These are phyloP conservation scores for Nesidiocoris tenuis DNA, from an alignment of 2,888 invertebrate genomes.

Conservation along the genomic window DNA sequence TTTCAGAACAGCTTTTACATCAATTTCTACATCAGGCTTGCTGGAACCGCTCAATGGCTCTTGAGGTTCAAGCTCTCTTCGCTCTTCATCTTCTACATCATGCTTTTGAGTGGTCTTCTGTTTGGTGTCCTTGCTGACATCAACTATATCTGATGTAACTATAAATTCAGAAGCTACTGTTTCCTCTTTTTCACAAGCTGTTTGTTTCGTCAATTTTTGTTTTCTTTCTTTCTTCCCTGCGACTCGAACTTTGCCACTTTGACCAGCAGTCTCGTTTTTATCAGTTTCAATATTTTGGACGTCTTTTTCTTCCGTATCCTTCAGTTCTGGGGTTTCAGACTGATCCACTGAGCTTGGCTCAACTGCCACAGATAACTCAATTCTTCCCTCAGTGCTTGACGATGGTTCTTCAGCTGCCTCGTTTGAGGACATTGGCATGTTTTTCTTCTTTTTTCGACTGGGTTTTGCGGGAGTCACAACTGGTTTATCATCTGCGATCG, in stretches of 20 bases:
- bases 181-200: neutral
- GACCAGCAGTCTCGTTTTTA: neutral
- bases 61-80: neutral
- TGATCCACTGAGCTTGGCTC: too few relatives aligned
- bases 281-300: neutral
- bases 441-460: neutral
- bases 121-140: too few relatives aligned
- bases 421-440: neutral
- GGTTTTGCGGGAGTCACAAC: too few relatives aligned
- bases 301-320: neutral
- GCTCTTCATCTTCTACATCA: too few relatives aligned
- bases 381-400: neutral
- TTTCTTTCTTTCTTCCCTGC: neutral
- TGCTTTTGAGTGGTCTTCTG: too few relatives aligned
- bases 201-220: constrained; percentile 16
- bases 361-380: neutral
- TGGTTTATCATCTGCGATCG: too few relatives aligned
- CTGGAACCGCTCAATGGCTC: neutral
- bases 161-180: too few relatives aligned
- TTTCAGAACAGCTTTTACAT: constrained; percentile 5
- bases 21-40: constrained; percentile 27
- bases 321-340: too few relatives aligned
- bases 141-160: too few relatives aligned
- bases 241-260: too few relatives aligned
- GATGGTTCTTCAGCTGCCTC: neutral